Conservation (phyloP, 2,888 invertebrate species). For the Chloroclystis v-ata region DNA sequence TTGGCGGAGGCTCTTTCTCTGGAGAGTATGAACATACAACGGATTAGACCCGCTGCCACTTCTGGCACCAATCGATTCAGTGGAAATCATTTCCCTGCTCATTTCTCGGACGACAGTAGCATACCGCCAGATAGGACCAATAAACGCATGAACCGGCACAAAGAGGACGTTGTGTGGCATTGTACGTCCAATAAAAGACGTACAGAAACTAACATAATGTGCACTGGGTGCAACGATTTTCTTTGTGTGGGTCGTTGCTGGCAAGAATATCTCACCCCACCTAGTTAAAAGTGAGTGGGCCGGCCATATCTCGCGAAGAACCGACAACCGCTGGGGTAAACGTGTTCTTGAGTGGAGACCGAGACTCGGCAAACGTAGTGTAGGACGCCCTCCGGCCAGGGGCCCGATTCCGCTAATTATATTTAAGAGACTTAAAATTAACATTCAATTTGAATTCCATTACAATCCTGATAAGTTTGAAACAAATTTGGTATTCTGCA, state of each 20-base stretch:
- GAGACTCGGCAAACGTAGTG: too few species aligned
- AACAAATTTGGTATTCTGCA: too few species aligned
- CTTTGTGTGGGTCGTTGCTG: slow-evolving; percentile 8
- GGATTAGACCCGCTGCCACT: background rate
- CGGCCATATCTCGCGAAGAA: too few species aligned
- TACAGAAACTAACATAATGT: slow-evolving; percentile 7
- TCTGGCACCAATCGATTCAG: slow-evolving; percentile 4
- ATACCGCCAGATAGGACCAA: slow-evolving; percentile 8
- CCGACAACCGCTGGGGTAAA: too few species aligned
- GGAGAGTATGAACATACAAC: slow-evolving; percentile 8
- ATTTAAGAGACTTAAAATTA: too few species aligned
- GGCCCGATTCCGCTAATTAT: too few species aligned
- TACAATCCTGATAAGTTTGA: too few species aligned
- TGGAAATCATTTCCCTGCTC: slow-evolving; percentile 4
- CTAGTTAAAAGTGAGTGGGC: slow-evolving; percentile 3
- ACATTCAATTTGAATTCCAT: too few species aligned
- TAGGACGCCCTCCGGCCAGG: too few species aligned
- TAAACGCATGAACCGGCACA: slow-evolving; percentile 8
- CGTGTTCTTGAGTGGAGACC: too few species aligned
- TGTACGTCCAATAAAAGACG: slow-evolving; percentile 9
- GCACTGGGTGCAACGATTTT: slow-evolving; percentile 10
- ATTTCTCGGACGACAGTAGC: slow-evolving; percentile 9
- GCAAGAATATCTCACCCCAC: slow-evolving; percentile 6
- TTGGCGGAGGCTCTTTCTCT: slow-evolving; percentile 9
- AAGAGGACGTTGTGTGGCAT: slow-evolving; percentile 9